Conservation (phyloP, 2,113 vertebrate genomes). For the Mystacornis crossleyi region DNA sequence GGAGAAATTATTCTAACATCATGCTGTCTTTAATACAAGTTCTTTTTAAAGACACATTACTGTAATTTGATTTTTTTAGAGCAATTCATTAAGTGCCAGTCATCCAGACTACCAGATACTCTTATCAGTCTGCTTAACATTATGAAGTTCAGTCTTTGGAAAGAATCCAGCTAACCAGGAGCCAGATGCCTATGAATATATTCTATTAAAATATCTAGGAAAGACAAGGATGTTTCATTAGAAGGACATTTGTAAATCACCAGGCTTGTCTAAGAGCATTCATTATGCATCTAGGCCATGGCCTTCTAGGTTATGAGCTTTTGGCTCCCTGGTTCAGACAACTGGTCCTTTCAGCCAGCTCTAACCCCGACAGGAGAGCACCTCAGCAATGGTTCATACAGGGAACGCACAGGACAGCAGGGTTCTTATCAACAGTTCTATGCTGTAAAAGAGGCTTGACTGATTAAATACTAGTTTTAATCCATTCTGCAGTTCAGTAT, state of each 20-base stretch:
- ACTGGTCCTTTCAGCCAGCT: neutral
- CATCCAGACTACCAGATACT: slow-evolving; percentile 25
- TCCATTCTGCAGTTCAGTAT: neutral
- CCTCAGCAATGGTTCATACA: neutral
- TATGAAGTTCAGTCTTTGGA: slow-evolving; percentile 28
- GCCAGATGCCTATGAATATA: slow-evolving; percentile 34
- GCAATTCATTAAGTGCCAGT: slow-evolving; percentile 56
- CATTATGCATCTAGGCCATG: neutral
- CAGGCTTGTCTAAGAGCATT: neutral
- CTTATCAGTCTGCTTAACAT: slow-evolving; percentile 25
- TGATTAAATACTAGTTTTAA: neutral
- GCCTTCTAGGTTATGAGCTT: neutral
- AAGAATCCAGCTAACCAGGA: slow-evolving; percentile 28
- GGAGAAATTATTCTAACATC: slow-evolving; percentile 31
- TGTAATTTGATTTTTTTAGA: slow-evolving; percentile 31
- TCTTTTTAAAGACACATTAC: slow-evolving; percentile 42
- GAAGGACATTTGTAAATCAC: slow-evolving; percentile 22
- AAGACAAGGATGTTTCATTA: slow-evolving; percentile 53
- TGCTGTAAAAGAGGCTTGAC: neutral
- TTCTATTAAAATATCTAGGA: slow-evolving; percentile 23
- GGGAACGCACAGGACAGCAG: neutral
- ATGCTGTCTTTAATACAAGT: slow-evolving; percentile 1
- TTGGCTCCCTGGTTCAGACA: neutral
- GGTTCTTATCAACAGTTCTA: neutral
- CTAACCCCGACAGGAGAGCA: neutral